Percentiles rank a stretch among this genome's conserved stretches.
Evolutionary conservation across 2,888 invertebrate species (phyloP).

Genomic region (Amiota mariae): DNA sequence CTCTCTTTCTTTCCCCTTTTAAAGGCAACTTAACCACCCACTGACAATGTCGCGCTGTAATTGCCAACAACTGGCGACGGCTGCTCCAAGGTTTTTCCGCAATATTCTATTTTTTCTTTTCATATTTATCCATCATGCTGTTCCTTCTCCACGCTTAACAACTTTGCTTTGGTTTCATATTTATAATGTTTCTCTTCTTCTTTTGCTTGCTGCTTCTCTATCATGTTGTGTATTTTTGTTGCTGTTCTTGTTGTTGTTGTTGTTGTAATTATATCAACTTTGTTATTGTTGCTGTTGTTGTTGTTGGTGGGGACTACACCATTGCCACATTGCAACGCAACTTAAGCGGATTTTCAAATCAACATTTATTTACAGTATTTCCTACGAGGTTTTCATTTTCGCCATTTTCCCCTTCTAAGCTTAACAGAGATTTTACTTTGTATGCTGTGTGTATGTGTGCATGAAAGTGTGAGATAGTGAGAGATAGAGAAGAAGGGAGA

Average conservation of each 20-base stretch:
- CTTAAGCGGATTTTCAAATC: conserved; percentile 28
- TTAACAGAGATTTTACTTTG: background rate
- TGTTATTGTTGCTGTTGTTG: conserved; percentile 4
- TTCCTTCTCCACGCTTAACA: background rate
- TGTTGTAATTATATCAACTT: conserved; percentile 35
- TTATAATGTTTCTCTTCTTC: conserved; percentile 36
- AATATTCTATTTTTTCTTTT: conserved; percentile 32
- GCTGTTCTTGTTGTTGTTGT: conserved; percentile 31
- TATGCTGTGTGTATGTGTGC: background rate
- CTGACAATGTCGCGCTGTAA: conserved; percentile 33
- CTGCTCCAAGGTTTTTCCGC: no score
- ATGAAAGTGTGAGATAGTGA: background rate
- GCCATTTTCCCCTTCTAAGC: background rate
- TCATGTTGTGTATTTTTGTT: conserved; percentile 20
- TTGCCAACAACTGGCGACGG: conserved; percentile 39
- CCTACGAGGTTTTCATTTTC: background rate
- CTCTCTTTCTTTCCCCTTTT: background rate
- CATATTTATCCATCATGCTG: conserved; percentile 38
- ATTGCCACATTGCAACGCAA: conserved; percentile 12
- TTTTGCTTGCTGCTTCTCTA: conserved; percentile 25
- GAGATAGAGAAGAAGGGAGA: no score
- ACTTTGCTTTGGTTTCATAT: conserved; percentile 50
- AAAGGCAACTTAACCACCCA: background rate
- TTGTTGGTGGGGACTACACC: background rate
- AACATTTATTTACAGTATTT: conserved; percentile 13